A percentile compares a stretch with the other conserved stretches of the same genome.
Evolutionary conservation across 2,888 invertebrate genomes (phyloP).

Genomic region (Piscicola geometra): DNA sequence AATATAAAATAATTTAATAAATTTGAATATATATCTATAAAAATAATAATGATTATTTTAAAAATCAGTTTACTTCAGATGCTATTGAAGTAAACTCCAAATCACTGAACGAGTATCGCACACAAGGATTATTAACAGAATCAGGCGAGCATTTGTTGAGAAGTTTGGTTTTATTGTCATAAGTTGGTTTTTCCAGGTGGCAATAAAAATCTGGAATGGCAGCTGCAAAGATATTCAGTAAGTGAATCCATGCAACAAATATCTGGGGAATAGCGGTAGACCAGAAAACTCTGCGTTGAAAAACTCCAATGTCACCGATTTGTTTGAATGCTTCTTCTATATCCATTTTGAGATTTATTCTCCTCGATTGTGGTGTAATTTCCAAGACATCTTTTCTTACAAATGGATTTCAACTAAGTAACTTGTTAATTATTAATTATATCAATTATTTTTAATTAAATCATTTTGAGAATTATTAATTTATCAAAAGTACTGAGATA

Average conservation of each 20-base stretch:
- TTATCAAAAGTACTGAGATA: too few relatives aligned
- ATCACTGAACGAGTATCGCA: slow-evolving; percentile 36
- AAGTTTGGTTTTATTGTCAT: not conserved
- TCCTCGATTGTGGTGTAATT: too few relatives aligned
- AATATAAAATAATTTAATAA: not conserved
- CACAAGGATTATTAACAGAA: slow-evolving; percentile 28
- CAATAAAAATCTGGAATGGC: slow-evolving; percentile 41
- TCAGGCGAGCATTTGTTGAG: slow-evolving; percentile 31
- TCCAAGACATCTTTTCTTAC: too few relatives aligned
- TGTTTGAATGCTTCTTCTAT: slow-evolving; percentile 42
- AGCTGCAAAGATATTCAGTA: slow-evolving; percentile 43
- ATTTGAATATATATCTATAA: not conserved
- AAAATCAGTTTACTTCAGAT: slow-evolving; percentile 40
- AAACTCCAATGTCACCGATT: slow-evolving; percentile 42
- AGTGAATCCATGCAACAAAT: slow-evolving; percentile 40
- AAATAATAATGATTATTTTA: not conserved
- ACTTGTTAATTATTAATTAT: too few relatives aligned
- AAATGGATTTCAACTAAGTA: too few relatives aligned
- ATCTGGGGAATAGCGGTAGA: slow-evolving; percentile 37
- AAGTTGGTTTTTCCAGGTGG: not conserved
- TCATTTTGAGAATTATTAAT: too few relatives aligned
- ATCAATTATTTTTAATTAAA: too few relatives aligned
- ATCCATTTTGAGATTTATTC: slow-evolving; percentile 41
- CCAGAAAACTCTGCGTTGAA: slow-evolving; percentile 40
- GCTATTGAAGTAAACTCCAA: slow-evolving; percentile 43